These are phyloP conservation scores for Nannoperca obscura DNA, from an alignment of 2,797 vertebrate genomes.

Conservation along the genomic window DNA sequence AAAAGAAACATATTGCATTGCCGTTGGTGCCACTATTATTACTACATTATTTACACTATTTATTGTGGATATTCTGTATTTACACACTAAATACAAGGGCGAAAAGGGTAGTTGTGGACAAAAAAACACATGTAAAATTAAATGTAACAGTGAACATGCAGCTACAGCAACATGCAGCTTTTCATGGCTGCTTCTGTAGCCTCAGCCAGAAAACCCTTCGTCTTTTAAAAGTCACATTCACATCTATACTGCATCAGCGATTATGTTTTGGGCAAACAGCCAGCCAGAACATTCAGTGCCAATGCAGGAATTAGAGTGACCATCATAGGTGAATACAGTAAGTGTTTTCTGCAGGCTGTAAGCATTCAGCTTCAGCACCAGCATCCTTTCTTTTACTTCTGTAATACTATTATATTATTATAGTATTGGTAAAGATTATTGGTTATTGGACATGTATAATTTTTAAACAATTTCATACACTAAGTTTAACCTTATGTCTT, in stretches of 20 bases:
- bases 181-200: neutral
- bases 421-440: neutral
- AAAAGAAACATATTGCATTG: neutral
- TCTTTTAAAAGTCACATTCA: slow-evolving; percentile 46
- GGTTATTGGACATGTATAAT: no score
- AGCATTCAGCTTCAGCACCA: slow-evolving; percentile 6
- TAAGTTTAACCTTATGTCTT: neutral
- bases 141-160: slow-evolving; percentile 6
- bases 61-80: neutral
- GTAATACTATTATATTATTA: neutral
- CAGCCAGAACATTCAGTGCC: slow-evolving; percentile 19
- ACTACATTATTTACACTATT: neutral
- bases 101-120: neutral
- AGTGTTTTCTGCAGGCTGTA: neutral
- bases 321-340: slow-evolving; percentile 2
- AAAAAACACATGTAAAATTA: slow-evolving; percentile 12
- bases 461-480: neutral
- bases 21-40: neutral
- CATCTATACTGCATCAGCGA: slow-evolving; percentile 21
- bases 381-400: neutral
- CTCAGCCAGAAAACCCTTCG: slow-evolving; percentile 2
- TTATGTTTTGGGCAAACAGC: slow-evolving; percentile 24
- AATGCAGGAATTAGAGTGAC: neutral
- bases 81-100: neutral
- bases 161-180: neutral